Conservation (phyloP, 1,140 invertebrate genomes). For the Leptopilina clavipes region DNA sequence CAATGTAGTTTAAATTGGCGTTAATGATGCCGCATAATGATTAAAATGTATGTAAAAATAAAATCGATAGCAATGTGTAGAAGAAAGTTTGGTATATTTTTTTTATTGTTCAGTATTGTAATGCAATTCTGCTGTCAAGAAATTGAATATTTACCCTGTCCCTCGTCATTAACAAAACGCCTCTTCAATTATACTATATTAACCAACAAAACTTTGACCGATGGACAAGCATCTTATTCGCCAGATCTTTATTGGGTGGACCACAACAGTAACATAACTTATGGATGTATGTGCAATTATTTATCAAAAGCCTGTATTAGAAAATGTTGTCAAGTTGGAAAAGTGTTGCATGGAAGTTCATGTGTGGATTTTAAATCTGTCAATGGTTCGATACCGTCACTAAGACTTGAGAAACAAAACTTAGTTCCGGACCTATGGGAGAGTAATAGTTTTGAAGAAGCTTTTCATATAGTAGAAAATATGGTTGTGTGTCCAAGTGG, state of each 20-base stretch:
- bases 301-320: slow-evolving; percentile 41
- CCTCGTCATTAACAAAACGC: slow-evolving; percentile 5
- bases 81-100: background rate
- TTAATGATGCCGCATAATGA: background rate
- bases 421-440: slow-evolving; percentile 36
- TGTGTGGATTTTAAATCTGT: slow-evolving; percentile 35
- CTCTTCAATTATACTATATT: slow-evolving; percentile 16
- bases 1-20: background rate
- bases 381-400: slow-evolving; percentile 21
- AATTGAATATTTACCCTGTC: slow-evolving; percentile 23
- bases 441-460: slow-evolving; percentile 33
- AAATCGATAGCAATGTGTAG: background rate
- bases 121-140: slow-evolving; percentile 18
- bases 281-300: slow-evolving; percentile 45
- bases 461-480: slow-evolving; percentile 43
- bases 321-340: slow-evolving; percentile 45
- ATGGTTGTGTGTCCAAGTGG: slow-evolving; percentile 38
- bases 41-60: background rate
- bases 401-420: slow-evolving; percentile 40
- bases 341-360: slow-evolving; percentile 40
- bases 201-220: slow-evolving; percentile 33
- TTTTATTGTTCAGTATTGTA: background rate
- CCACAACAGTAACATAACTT: background rate
- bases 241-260: slow-evolving; percentile 28
- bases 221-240: slow-evolving; percentile 32